These are phyloP conservation scores for Crepidodera aurea DNA, from an alignment of 2,888 invertebrate species.

Conservation along the genomic window DNA sequence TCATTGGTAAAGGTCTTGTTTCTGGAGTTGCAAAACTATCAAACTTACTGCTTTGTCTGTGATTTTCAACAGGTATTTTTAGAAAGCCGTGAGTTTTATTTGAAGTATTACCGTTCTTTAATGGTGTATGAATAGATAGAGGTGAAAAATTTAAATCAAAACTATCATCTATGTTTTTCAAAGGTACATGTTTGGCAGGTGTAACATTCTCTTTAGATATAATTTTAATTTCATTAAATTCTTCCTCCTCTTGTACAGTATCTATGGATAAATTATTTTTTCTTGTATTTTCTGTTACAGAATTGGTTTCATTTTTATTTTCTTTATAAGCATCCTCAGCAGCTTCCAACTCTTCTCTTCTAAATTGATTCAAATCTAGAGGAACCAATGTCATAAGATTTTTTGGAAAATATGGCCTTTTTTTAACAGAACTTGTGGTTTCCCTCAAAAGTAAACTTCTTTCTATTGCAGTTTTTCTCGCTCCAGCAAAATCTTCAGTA, in stretches of 20 bases:
- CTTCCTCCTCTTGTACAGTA: background rate
- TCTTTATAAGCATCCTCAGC: background rate
- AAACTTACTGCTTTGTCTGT: background rate
- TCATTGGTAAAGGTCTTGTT: constrained; percentile 37
- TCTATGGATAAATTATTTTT: background rate
- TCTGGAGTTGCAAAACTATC: constrained; percentile 39
- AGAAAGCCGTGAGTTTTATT: too few species aligned
- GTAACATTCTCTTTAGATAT: background rate
- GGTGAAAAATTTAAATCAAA: constrained; percentile 43
- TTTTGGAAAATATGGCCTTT: constrained; percentile 15
- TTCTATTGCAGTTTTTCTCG: constrained; percentile 18
- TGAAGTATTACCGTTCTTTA: constrained; percentile 20
- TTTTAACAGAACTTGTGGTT: constrained; percentile 27
- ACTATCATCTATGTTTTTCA: constrained; percentile 41
- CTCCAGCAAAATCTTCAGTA: constrained; percentile 26
- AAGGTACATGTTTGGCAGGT: background rate
- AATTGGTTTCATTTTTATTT: background rate
- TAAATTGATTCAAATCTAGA: constrained; percentile 32
- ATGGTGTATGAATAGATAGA: constrained; percentile 37
- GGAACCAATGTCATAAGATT: constrained; percentile 29
- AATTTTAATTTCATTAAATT: too few species aligned
- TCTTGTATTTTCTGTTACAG: background rate
- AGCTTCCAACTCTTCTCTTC: constrained; percentile 34
- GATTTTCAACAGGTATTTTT: too few species aligned
- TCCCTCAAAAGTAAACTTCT: constrained; percentile 14